These are phyloP conservation scores for Leptobrachium leishanense DNA, from an alignment of 2,113 vertebrate species.

Conservation along the genomic window DNA sequence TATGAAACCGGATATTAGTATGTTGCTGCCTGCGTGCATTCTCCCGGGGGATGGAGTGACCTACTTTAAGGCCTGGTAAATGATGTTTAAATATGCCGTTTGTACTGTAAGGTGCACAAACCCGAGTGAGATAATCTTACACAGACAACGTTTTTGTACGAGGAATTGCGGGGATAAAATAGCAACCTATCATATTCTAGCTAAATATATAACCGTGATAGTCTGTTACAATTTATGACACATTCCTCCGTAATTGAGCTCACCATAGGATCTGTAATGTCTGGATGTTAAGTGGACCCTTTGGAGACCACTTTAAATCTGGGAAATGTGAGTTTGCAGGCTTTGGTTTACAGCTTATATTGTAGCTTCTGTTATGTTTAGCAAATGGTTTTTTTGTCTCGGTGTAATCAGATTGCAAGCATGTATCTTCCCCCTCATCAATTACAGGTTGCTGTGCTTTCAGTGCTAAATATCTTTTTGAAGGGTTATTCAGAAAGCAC, in stretches of 20 bases:
- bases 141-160: too few relatives aligned
- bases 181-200: too few relatives aligned
- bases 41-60: constrained; percentile 1
- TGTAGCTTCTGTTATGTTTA: background rate
- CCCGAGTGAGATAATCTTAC: too few relatives aligned
- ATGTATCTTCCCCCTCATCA: too few relatives aligned
- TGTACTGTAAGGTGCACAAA: too few relatives aligned
- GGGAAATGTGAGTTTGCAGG: background rate
- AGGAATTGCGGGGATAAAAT: too few relatives aligned
- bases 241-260: background rate
- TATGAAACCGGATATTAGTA: background rate
- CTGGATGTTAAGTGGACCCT: background rate
- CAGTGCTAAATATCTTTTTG: too few relatives aligned
- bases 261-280: background rate
- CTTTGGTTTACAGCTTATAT: background rate
- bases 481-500: too few relatives aligned
- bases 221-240: background rate
- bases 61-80: background rate
- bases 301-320: background rate
- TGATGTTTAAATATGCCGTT: background rate
- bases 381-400: background rate
- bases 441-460: too few relatives aligned
- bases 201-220: background rate
- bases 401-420: background rate
- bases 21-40: background rate